Conservation (phyloP, 2,888 invertebrate genomes). For the Himalopsyche kuldschensis region DNA sequence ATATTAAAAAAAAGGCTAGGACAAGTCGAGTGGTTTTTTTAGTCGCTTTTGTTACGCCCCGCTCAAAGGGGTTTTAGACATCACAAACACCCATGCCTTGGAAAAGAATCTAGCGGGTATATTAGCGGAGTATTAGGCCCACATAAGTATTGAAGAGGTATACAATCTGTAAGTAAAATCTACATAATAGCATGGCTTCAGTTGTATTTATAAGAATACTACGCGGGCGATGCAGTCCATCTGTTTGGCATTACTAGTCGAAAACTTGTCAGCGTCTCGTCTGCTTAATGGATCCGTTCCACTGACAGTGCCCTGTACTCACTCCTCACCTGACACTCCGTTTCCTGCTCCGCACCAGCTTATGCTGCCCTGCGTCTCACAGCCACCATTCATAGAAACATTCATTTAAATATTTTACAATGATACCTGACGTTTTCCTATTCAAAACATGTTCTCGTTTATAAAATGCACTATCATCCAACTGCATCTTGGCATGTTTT, state of each 20-base stretch:
- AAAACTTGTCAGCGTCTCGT: not conserved
- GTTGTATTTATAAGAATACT: not conserved
- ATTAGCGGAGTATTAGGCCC: not conserved
- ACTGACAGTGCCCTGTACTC: not conserved
- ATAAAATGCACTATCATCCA: not conserved
- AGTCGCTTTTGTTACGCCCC: too few species aligned
- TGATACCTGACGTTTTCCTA: slow-evolving; percentile 1
- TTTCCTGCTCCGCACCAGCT: slow-evolving; percentile 1
- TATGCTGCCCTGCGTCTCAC: not conserved
- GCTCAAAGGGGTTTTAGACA: too few species aligned
- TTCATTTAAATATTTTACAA: not conserved
- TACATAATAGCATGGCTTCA: not conserved
- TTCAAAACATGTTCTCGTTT: not conserved
- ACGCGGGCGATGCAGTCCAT: not conserved
- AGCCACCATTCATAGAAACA: not conserved
- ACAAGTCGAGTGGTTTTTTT: too few species aligned
- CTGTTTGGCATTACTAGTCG: not conserved
- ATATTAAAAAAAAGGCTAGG: too few species aligned
- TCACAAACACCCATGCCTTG: too few species aligned
- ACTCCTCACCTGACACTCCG: not conserved
- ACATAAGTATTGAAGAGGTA: not conserved
- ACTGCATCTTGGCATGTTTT: slow-evolving; percentile 4
- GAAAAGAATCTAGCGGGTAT: too few species aligned
- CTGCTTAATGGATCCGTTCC: not conserved
- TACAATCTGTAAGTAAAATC: not conserved